A percentile compares a stretch with the other conserved stretches of the same genome.
Conservation (phyloP, 1,140 invertebrate species). For the Trichomalopsis sarcophagae region DNA sequence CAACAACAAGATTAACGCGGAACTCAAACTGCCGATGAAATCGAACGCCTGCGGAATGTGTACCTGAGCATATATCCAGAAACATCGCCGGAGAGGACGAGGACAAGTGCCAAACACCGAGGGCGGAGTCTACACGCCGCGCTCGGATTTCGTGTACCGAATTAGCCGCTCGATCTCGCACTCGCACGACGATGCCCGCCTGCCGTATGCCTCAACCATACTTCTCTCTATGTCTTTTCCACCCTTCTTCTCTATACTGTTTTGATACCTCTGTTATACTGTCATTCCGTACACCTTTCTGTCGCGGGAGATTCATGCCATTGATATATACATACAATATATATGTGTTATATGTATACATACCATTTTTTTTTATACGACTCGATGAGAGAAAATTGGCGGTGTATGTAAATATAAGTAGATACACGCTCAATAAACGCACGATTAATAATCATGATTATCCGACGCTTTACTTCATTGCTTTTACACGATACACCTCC, state of each 20-base stretch:
- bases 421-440: conserved; percentile 52
- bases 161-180: background rate
- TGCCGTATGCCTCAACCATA: background rate
- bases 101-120: conserved; percentile 7
- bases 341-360: conserved; percentile 21
- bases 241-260: background rate
- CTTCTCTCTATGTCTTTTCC: background rate
- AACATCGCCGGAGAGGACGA: background rate
- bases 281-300: conserved; percentile 10
- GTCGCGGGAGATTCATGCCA: conserved; percentile 49
- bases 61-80: conserved; percentile 24
- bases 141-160: background rate
- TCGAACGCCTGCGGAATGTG: conserved; percentile 38
- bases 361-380: conserved; percentile 35
- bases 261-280: background rate
- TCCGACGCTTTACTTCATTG: background rate
- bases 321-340: conserved; percentile 21
- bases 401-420: conserved; percentile 52
- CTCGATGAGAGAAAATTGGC: conserved; percentile 33
- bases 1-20: background rate
- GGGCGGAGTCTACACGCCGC: background rate
- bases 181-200: background rate
- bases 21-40: background rate
- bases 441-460: conserved; percentile 7
- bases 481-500: background rate